Conservation (phyloP, 2,888 invertebrate genomes). For the Caenorhabditis afra region DNA sequence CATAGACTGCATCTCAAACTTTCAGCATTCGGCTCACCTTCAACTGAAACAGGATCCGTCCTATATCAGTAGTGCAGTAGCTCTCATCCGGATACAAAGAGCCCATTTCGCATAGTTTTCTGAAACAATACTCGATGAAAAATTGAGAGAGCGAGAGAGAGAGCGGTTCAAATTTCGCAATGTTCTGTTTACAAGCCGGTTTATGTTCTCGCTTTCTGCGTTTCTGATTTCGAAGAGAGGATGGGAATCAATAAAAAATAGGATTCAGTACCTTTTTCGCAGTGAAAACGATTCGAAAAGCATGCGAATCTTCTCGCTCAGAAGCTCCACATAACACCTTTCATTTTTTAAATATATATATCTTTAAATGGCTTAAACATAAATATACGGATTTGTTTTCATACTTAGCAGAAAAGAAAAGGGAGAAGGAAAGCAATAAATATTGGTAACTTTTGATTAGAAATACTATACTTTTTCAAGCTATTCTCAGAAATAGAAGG, state of each 20-base stretch:
- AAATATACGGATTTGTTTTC: slow-evolving; percentile 16
- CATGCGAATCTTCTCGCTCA: no score
- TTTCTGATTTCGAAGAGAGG: slow-evolving; percentile 20
- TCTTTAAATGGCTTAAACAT: background rate
- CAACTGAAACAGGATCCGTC: slow-evolving; percentile 60
- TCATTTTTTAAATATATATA: slow-evolving; percentile 1
- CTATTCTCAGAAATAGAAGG: no score
- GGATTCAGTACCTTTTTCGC: no score
- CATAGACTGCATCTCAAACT: background rate
- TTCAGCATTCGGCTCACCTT: slow-evolving; percentile 51
- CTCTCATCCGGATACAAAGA: slow-evolving; percentile 68
- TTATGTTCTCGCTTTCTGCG: slow-evolving; percentile 10
- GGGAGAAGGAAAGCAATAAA: slow-evolving; percentile 19
- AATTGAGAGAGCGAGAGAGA: no score
- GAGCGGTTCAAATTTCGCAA: background rate
- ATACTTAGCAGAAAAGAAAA: background rate
- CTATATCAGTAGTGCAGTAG: slow-evolving; percentile 66
- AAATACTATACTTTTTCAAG: no score
- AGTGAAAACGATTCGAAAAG: no score
- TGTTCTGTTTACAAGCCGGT: slow-evolving; percentile 28
- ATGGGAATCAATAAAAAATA: background rate
- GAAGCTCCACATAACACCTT: background rate
- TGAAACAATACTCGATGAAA: slow-evolving; percentile 14
- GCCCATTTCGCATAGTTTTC: slow-evolving; percentile 65
- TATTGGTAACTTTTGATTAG: slow-evolving; percentile 15